Evolutionary conservation across 2,888 invertebrate genomes (phyloP).

Genomic region (Trachelus stipa): DNA sequence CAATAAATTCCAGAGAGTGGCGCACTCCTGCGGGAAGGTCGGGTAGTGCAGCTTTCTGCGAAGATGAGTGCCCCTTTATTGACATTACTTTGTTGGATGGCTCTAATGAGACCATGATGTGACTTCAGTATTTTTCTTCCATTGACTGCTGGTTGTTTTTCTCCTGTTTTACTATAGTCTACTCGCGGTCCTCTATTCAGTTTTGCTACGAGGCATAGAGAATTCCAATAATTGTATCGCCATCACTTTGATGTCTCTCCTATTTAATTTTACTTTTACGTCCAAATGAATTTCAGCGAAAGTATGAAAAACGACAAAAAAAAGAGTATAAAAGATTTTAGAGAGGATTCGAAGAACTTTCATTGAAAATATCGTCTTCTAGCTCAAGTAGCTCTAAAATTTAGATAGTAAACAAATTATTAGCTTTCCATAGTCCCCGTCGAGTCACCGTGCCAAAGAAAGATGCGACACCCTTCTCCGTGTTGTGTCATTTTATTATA

Average conservation of each 20-base stretch:
- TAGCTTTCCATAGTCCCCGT: background rate
- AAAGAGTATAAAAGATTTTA: background rate
- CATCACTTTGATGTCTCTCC: background rate
- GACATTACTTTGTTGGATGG: slow-evolving; percentile 51
- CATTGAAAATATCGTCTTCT: background rate
- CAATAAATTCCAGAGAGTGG: slow-evolving; percentile 41
- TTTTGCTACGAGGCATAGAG: background rate
- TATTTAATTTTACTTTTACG: background rate
- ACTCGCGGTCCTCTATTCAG: background rate
- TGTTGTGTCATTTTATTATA: background rate
- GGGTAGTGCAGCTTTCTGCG: slow-evolving; percentile 44
- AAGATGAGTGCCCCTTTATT: slow-evolving; percentile 55
- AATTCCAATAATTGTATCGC: background rate
- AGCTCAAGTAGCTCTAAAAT: slow-evolving; percentile 6
- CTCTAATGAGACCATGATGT: slow-evolving; percentile 61
- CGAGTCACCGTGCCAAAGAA: slow-evolving; percentile 8
- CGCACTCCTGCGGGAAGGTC: slow-evolving; percentile 31
- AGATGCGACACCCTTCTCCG: background rate
- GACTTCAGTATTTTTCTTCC: slow-evolving; percentile 21
- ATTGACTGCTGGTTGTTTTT: slow-evolving; percentile 2
- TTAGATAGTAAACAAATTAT: slow-evolving; percentile 7
- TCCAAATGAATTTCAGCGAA: background rate
- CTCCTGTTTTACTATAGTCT: slow-evolving; percentile 1
- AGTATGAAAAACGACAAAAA: background rate
- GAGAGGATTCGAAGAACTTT: background rate